A percentile compares a stretch with the other conserved stretches of the same genome.
phyloP scores from a whole-genome alignment of 2,113 vertebrate genomes.

The Engraulis encrasicolus region DNA sequence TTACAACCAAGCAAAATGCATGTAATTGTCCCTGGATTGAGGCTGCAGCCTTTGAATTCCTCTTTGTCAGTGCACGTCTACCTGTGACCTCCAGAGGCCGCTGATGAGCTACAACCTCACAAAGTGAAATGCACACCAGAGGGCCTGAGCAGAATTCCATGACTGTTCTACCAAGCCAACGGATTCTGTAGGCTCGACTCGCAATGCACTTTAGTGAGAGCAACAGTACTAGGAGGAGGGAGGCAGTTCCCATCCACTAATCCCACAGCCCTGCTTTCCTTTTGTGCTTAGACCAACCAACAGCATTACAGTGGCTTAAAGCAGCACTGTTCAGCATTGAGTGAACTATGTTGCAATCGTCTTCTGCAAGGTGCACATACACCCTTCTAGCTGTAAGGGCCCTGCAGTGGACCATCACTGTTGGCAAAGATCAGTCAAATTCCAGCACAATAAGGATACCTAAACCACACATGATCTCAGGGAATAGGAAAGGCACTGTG shows the following conservation, averaged over 20 bases:
- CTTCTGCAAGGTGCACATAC: not conserved
- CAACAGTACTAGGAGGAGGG: conserved; percentile 55
- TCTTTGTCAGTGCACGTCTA: not conserved
- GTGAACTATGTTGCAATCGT: not conserved
- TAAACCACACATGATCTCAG: not conserved
- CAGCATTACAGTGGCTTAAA: conserved; percentile 28
- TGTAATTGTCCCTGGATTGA: conserved; percentile 15
- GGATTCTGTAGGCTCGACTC: conserved; percentile 2
- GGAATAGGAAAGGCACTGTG: not conserved
- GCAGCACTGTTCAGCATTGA: conserved; percentile 30
- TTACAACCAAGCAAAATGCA: conserved; percentile 41
- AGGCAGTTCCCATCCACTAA: conserved; percentile 50
- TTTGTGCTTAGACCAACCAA: conserved; percentile 44
- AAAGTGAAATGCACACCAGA: conserved; percentile 15
- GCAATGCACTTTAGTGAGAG: conserved; percentile 30
- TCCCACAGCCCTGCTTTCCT: conserved; percentile 35
- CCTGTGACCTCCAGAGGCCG: not conserved
- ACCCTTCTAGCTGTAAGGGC: not conserved
- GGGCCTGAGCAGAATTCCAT: not conserved
- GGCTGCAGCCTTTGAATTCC: not conserved
- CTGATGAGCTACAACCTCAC: conserved; percentile 10
- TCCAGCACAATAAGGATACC: not conserved
- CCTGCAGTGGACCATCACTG: not conserved
- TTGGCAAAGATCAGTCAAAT: not conserved
- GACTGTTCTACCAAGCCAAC: not conserved